Conservation (phyloP, 2,797 vertebrate genomes). For the Pristis pectinata region DNA sequence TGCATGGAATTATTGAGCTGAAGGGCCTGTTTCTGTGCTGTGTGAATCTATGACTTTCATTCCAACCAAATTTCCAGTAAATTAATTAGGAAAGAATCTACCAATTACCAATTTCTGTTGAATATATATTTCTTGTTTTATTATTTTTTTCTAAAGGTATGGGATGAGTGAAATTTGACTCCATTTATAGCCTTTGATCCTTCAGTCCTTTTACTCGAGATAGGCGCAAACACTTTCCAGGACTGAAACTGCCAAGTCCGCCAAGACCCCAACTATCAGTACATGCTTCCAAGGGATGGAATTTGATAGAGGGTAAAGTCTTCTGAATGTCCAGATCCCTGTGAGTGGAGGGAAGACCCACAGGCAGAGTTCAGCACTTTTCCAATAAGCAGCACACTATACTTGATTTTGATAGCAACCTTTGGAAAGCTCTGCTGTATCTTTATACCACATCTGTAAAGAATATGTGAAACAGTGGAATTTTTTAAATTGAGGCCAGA, state of each 20-base stretch:
- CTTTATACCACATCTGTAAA: background rate
- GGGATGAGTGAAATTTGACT: background rate
- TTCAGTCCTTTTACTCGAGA: background rate
- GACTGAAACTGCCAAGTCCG: background rate
- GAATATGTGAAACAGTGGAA: background rate
- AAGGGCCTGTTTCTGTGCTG: too few species aligned
- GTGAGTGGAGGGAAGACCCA: background rate
- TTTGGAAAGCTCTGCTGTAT: background rate
- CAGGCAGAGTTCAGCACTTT: background rate
- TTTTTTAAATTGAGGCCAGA: background rate
- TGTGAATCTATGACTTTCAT: too few species aligned
- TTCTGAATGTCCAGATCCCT: background rate
- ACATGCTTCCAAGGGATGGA: background rate
- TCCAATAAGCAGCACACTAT: background rate
- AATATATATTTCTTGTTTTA: too few species aligned
- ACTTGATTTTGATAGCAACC: background rate
- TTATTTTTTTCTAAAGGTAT: background rate
- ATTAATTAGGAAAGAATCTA: too few species aligned
- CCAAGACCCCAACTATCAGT: background rate
- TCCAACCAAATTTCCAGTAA: too few species aligned
- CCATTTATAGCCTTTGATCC: background rate
- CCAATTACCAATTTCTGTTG: too few species aligned
- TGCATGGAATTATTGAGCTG: too few species aligned
- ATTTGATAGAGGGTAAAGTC: background rate
- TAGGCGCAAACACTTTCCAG: background rate